Evolutionary conservation across 2,113 vertebrate species (phyloP), one percentile per base, ranked within the genome.

Genomic region (Labrus mixtus): DNA sequence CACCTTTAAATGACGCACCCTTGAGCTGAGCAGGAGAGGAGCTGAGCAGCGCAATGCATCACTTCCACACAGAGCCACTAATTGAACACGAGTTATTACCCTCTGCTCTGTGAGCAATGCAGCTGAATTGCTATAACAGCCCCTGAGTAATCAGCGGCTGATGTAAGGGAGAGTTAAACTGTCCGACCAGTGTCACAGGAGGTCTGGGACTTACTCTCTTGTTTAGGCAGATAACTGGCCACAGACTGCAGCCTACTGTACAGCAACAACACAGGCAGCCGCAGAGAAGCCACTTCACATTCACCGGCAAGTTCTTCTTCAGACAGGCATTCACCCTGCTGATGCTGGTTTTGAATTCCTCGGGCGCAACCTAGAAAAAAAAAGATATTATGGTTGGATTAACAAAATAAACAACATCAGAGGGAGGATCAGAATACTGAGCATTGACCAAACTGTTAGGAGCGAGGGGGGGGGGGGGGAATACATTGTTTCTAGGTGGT

Each of bases 191-290:
- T 36, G 76, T 82, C 76, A 61, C 41, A 23, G 62, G 63, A 76
- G 73, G 71, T 83, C 25, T 62, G 46, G 45, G 65, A 95, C 97
- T 96, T 83, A 99, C 98, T 94, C 97, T 96, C 94, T 99, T 99
- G 94, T 98, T 99, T 90, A 99, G 97, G 95, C 98, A 99, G 89
- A 99, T 95, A 73, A 99, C 97, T 4, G 98, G 98, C 98, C 98
- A 99, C n/a, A 99, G 94, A 91, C 98, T 99, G 92, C 96, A 99
- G 85, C 98, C 98, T 67, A 98, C 94, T 0, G 98, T 99, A 92
- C 98, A 99, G 92, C 98, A 99, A 88, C 98, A 99, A 91, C 98
- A 99, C 82, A 99, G 94, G 90, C 98, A 98, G 84, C 98, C 98
- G 79, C 98, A 99, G 0, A 99, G 95, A 81, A 99, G 95, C 98